Evolutionary conservation across 1,140 invertebrate genomes (phyloP), one percentile per base, ranked within the genome.

Genomic region (Cydia fagiglandana): DNA sequence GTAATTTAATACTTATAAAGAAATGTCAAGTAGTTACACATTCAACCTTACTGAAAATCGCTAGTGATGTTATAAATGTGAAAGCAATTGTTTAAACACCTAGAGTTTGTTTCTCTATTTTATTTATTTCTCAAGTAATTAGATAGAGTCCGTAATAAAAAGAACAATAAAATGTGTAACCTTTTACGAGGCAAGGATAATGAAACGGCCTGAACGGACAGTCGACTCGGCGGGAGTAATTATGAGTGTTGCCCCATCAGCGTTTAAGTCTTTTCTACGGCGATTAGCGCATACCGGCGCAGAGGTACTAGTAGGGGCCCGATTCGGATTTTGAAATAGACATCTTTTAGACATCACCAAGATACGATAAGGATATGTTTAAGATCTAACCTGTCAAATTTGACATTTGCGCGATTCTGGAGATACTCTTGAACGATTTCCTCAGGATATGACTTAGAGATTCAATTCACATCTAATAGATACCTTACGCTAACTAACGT

Each of bases 201-300:
- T 70, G 20, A 64, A n/a, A 13, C 64, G 66, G 7, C 5, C 20
- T 12, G 34, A 38, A 41, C 7, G 38, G 34, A 17, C 64, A 10
- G 66, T n/a, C 15, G 64, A 68, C 9, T n/a, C 15, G 24, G 5
- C 66, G 4, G 4, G 15, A 34, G 66, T 38, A 70, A 70, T 70
- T 70, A 17, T 6, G 30, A 70, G 66, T 38, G 13, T 45, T 17
- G 34, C 66, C 30, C 17, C 66, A 70, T 70, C 34, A 70, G 79
- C 80, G 82, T 83, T 83, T 80, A 83, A 79, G 82, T 83, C 80
- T 83, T 83, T 83, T 83, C 76, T 78, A 83, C 77, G 76, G 38
- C 66, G 66, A 70, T 70, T 70, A 70, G 3, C 34, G 34, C 66
- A 38, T 70, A 38, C 34, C 7, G 38, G 13, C 56, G 17, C 56